Evolutionary conservation across 2,888 invertebrate genomes (phyloP), one percentile per base, ranked within the genome.

Genomic region (Liposcelis brunnea): DNA sequence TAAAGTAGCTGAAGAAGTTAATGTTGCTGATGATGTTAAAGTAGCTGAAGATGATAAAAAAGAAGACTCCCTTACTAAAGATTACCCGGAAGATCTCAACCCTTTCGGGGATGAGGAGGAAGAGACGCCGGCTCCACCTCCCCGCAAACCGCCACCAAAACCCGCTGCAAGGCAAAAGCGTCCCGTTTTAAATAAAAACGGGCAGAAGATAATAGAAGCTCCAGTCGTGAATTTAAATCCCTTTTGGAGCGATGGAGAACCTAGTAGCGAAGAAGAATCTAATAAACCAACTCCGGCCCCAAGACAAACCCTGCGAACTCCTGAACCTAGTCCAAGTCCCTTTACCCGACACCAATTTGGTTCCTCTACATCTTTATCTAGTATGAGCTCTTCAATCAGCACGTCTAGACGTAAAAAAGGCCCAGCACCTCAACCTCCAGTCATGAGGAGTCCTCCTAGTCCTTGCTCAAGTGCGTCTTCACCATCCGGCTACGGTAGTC

Each of bases 51-150:
- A 49, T 31, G 45, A 46, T 6, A 48, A 47, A 31, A 34, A 16
- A 34, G 35, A 8, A 47, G 46, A 45, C 34, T n/a, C 31, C n/a
- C 26, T 8, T 26, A 8, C 26, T 4, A 42, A 55, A 42, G 60
- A 65, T 34, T 86, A 89, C 65, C 89, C 89, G 1, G 75, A 75
- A 51, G 74, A 81, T 57, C 67, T 87, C 50, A 89, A 90, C 68
- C 89, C 89, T 4, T 90, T 90, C 64, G 77, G 72, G 51, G 67
- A 65, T 44, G 66, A 68, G 42, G 66, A 65, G 49, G 63, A 54
- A 35, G 55, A 50, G 45, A 51, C 31, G 19, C 34, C 49, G 46
- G 19, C 43, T 21, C 44, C 40, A 11, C 48, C 6, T 47, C 33
- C 46, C 52, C 38, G 50, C 50, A 54, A 61, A 46, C 61, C 64